Base-by-base conservation (phyloP, 35 echinoderm and acorn worm genomes). In the Hemicentrotus pulcherrimus region DNA sequence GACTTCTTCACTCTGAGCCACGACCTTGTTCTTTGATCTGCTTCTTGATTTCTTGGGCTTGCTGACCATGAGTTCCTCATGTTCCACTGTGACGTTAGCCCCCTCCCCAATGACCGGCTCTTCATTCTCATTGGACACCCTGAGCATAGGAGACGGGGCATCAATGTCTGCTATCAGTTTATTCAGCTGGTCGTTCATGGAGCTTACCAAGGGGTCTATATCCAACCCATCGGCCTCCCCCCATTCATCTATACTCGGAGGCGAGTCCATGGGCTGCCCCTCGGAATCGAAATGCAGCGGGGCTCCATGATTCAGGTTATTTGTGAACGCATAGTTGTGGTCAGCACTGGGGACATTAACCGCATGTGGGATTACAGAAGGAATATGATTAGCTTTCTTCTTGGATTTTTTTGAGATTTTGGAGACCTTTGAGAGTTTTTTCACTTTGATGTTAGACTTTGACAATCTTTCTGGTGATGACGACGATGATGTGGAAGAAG, bases 251-350 rank as follows among this genome's bases (percentile, higher is more conserved):
- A 92, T 96, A 14, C 88, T 92, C n/a, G 86, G 60, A 9, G 97
- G 97, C 61, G 94, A 89, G 9, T 94, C 93, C 6, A 94, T 95
- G 0, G 95, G 95, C 46, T 88, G 78, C 31, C 97, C 97, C 12
- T 92, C 45, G 15, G 97, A 97, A 92, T 98, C 96, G 2, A 95
- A 94, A 88, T 98, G 97, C 24, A 92, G 55, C 78, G 96, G 47
- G 61, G 70, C 58, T 6, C 32, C 89, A 2, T 85, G 16, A 60
- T 88, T 90, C 32, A 61, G 18, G 86, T 89, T 60, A 31, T 96
- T 95, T 31, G 95, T 88, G 90, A 94, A 96, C n/a, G 97, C 96
- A 92, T 98, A 98, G 86, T 92, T 98, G 86, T 98, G 97, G 88
- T 98, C 97, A 52, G 92, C 47, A 58, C 94, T 86, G 31, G 97